Percentiles rank a stretch among this genome's conserved stretches.
phyloP scores from a whole-genome alignment of 2,888 invertebrate genomes.

The Chelonus formosanus region DNA sequence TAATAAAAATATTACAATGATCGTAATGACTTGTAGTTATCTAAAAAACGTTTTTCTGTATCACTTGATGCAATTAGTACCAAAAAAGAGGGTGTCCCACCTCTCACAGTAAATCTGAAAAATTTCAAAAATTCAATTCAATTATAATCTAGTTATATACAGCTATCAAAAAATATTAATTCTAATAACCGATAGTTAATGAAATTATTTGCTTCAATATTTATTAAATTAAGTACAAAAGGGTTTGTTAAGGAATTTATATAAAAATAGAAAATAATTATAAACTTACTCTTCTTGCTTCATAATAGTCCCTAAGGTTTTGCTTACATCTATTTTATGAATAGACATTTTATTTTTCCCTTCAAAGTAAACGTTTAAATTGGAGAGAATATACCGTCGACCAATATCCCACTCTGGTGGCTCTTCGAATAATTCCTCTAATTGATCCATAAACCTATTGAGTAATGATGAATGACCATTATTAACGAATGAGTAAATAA shows the following conservation, averaged over 20 bases:
- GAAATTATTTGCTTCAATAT: no score
- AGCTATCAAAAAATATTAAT: no score
- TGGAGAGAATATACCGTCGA: slow-evolving; percentile 70
- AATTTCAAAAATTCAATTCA: slow-evolving; percentile 17
- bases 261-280: slow-evolving; percentile 39
- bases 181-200: no score
- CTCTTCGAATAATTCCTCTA: slow-evolving; percentile 76
- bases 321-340: slow-evolving; percentile 69
- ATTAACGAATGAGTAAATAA: no score
- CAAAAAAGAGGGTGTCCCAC: slow-evolving; percentile 75
- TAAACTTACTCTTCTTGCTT: slow-evolving; percentile 67
- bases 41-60: slow-evolving; percentile 70
- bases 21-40: slow-evolving; percentile 60
- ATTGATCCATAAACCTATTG: slow-evolving; percentile 70
- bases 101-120: slow-evolving; percentile 70
- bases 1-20: neutral
- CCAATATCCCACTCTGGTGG: slow-evolving; percentile 78
- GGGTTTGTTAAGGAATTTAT: no score
- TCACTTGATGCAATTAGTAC: slow-evolving; percentile 70
- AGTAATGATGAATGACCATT: no score
- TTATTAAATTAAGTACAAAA: no score
- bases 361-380: slow-evolving; percentile 79
- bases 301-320: slow-evolving; percentile 71
- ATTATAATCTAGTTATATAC: neutral
- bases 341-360: slow-evolving; percentile 70